Evolutionary conservation across 2,888 invertebrate genomes (phyloP), one percentile per base, ranked within the genome.

Genomic region (Norana najaformis): DNA sequence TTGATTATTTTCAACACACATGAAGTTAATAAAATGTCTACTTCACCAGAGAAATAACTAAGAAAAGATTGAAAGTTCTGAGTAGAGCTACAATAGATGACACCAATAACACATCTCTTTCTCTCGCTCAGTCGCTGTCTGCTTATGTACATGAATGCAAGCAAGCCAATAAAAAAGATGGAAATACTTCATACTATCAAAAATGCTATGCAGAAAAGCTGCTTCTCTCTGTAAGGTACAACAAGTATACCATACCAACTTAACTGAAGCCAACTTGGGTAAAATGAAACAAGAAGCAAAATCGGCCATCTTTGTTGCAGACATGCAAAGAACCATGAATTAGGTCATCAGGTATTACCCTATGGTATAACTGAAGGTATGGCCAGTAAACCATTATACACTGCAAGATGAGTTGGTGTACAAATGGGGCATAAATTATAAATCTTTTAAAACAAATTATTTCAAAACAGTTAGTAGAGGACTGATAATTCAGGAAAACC

Each of bases 1-100:
- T 1, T 5, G 69, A 69, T 69, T n/a, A 30, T 69, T 69, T 69
- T n/a, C 69, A 69, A 69, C 69, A n/a, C 69, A 69, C 69, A 69
- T n/a, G 8, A 69, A 69, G 69, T 69, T 69, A 69, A 69, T 69
- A n/a, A 69, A 69, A 69, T 69, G 69, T 69, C 69, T 8, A 69
- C 30, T 69, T 69, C 69, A 69, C n/a, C n/a, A 30, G 30, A 69
- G 30, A 69, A 69, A 69, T 69, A 69, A 69, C 69, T 69, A 69
- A 69, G 69, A 69, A 69, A 69, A 69, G 69, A 69, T n/a, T 69
- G n/a, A 69, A 69, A 69, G 69, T 69, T 69, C 30, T n/a, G 69
- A 69, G 69, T n/a, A 69, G 69, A 69, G 69, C 69, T 69, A 69
- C 69, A 69, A 69, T 69, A n/a, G 69, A 69, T 69, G n/a, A 69